Evolutionary conservation across 2,113 vertebrate species (phyloP).

Genomic region (Heterocephalus glaber): DNA sequence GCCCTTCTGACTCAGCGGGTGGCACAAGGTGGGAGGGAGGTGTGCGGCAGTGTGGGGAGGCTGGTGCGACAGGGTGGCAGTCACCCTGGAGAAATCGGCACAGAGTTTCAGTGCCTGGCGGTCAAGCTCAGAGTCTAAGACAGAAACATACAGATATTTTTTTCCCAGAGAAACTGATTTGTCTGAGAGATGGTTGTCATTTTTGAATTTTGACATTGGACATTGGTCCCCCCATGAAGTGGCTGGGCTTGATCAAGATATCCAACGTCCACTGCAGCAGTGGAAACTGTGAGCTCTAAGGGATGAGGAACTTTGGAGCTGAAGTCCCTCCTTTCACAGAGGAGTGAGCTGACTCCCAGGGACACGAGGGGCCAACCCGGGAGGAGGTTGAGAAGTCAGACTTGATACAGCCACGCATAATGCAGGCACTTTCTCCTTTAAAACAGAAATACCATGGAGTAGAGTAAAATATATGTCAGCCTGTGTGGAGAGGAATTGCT

Average conservation of each 20-base stretch:
- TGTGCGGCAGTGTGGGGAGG: neutral
- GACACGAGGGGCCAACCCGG: too few relatives aligned
- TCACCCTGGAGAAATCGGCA: neutral
- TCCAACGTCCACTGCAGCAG: too few relatives aligned
- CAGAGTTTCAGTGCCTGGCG: neutral
- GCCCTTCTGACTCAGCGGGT: neutral
- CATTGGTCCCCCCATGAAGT: neutral
- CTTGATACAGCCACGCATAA: fast-evolving
- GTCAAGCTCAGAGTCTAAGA: neutral
- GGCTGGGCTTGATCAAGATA: neutral
- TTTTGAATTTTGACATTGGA: neutral
- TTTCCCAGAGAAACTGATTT: neutral
- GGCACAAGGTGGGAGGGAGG: neutral
- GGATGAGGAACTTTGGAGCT: neutral
- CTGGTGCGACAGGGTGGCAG: fast-evolving
- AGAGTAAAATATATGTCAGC: neutral
- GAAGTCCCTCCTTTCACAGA: neutral
- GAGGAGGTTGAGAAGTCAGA: neutral
- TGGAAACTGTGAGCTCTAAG: fast-evolving
- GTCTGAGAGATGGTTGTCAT: neutral
- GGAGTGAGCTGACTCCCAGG: neutral
- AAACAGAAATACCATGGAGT: neutral
- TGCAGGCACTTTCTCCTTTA: neutral
- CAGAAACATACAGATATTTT: fast-evolving
- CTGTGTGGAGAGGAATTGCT: neutral